Evolutionary conservation across 2,113 vertebrate genomes (phyloP), one percentile per base, ranked within the genome.

Genomic region (Hippolais icterina): DNA sequence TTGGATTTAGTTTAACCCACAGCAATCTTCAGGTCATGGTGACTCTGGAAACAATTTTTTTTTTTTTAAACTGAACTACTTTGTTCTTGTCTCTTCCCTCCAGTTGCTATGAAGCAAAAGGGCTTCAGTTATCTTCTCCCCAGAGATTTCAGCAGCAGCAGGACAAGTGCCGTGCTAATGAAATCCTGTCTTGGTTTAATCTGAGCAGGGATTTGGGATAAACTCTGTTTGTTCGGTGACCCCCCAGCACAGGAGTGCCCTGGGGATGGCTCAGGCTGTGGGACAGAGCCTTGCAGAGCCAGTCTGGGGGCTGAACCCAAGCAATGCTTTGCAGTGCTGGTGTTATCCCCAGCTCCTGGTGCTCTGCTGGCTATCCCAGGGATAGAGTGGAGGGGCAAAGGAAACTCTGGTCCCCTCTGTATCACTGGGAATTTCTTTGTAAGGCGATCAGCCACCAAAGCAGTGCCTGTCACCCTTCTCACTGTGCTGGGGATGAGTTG

Each of bases 31-130:
- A 89, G 95, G 95, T 94, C 92, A 76, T 1, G 7, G 68, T 11
- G 57, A 83, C 90, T 96, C 92, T 96, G 96, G 89, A 97, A 96
- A 85, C 70, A 83, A 76, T 88, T 94, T 93, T 65, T 57, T 68
- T 77, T 87, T 87, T 77, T 81, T 47, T 15, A 8, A 93, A 47
- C 65, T 59, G 63, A 91, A 74, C 70, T 61, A 39, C 85, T 94
- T 95, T 90, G 28, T 72, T 88, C 63, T 83, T 41, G 29, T 71
- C 35, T 85, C 22, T 70, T 27, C 33, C 18, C 25, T 31, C n/a
- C 44, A 47, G 35, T 71, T 89, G 60, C 53, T 44, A 5, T 66
- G 63, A 89, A 89, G 90, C 44, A 75, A 93, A 91, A 89, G 76
- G 61, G 61, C 56, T 92, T 90, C 87, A 65, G 59, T 69, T 93